A percentile compares a stretch with the other conserved stretches of the same genome.
These are phyloP conservation scores for Donacobius atricapilla DNA, from an alignment of 2,113 vertebrate genomes.

Conservation along the genomic window DNA sequence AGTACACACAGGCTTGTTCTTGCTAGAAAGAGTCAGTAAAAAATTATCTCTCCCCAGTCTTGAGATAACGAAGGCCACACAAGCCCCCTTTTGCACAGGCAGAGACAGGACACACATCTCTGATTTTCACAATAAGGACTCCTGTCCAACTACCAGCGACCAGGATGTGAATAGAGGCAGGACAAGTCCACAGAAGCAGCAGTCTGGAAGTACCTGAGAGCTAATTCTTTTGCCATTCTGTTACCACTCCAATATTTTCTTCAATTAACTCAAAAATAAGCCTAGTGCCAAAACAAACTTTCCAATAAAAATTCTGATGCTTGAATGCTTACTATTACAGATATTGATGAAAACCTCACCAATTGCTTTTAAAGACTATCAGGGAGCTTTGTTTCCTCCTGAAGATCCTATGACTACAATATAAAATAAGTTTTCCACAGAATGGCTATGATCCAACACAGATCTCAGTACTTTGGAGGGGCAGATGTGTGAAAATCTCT, in stretches of 20 bases:
- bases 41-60: neutral
- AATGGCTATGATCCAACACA: neutral
- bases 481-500: neutral
- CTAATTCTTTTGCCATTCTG: neutral
- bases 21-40: neutral
- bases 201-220: neutral
- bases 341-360: neutral
- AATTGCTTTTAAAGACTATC: neutral
- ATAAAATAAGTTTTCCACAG: neutral
- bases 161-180: neutral
- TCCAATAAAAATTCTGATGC: neutral
- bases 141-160: neutral
- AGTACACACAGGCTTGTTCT: neutral
- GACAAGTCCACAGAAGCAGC: neutral
- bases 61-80: neutral
- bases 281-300: neutral
- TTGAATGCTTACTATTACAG: neutral
- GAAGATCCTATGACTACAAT: neutral
- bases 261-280: neutral
- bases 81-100: neutral
- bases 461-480: neutral
- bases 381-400: neutral
- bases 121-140: neutral
- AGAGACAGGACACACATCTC: neutral
- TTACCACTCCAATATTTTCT: neutral